Percentiles rank a stretch among this genome's conserved stretches.
These are phyloP conservation scores for Drusus annulatus DNA, from an alignment of 1,140 invertebrate genomes.

Conservation along the genomic window DNA sequence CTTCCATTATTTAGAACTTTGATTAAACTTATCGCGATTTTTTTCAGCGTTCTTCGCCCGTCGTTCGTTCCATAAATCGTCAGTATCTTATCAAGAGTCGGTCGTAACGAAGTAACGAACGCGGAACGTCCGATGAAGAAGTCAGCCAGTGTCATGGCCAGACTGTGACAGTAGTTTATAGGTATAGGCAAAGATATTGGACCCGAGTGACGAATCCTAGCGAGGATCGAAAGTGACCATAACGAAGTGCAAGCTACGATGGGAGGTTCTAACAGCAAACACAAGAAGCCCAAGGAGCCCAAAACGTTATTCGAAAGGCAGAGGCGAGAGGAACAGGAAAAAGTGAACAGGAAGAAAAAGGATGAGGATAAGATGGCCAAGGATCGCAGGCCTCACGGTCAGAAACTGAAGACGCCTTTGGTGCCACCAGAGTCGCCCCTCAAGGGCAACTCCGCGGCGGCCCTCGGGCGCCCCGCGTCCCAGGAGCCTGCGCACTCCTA, in stretches of 20 bases:
- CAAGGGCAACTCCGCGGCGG: conserved; percentile 30
- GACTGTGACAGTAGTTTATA: neutral
- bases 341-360: conserved; percentile 61
- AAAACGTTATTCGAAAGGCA: conserved; percentile 67
- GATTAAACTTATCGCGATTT: neutral
- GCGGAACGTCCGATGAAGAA: neutral
- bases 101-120: neutral
- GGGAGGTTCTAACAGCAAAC: conserved; percentile 64
- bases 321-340: conserved; percentile 64
- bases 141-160: neutral
- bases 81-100: conserved; percentile 17
- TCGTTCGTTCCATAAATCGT: neutral
- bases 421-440: too few species aligned
- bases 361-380: conserved; percentile 56
- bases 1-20: neutral
- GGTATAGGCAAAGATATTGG: neutral
- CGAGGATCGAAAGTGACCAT: neutral
- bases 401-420: too few species aligned
- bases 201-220: neutral
- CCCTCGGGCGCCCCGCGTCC: neutral
- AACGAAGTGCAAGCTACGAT: conserved; percentile 58
- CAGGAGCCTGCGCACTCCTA: conserved; percentile 63
- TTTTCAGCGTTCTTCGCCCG: neutral
- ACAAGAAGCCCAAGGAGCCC: conserved; percentile 65
- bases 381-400: neutral